Percentiles rank a stretch among this genome's conserved stretches.
Conservation (phyloP, 37 sponge, comb jelly and placozoan genomes). For the Halisarca cf. caerulea region DNA sequence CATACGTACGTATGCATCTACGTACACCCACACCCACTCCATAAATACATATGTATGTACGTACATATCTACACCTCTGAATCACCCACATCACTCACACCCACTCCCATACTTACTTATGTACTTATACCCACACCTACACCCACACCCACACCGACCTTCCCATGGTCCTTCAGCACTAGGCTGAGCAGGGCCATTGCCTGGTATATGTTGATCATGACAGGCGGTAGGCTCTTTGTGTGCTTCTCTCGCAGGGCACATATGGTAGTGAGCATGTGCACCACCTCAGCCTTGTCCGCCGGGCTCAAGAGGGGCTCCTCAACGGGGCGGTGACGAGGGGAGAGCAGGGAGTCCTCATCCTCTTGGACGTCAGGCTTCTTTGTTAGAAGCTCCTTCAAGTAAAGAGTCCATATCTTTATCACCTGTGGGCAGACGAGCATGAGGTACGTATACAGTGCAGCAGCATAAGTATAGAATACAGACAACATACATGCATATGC, state of each 20-base stretch:
- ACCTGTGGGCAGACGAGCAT: neutral
- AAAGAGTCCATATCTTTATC: constrained; percentile 11
- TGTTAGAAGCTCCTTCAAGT: neutral
- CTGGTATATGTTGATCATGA: constrained; percentile 54
- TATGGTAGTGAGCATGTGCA: constrained; percentile 55
- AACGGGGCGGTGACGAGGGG: constrained; percentile 13
- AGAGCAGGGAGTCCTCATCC: constrained; percentile 24
- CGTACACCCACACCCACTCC: neutral
- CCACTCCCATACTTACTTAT: neutral
- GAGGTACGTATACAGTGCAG: too few relatives aligned
- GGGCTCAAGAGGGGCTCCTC: constrained; percentile 40
- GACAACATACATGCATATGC: too few relatives aligned
- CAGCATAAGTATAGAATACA: too few relatives aligned
- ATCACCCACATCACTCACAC: neutral
- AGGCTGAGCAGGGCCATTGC: constrained; percentile 58
- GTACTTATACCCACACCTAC: neutral
- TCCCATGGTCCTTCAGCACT: constrained; percentile 33
- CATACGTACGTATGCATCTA: too few relatives aligned
- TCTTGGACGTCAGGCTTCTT: neutral
- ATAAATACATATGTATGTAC: neutral
- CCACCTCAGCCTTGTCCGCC: constrained; percentile 63
- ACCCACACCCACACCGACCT: constrained; percentile 34
- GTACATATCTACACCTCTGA: neutral
- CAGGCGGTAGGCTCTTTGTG: constrained; percentile 16
- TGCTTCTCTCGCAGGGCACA: constrained; percentile 45